These are phyloP conservation scores for Actinernus sp. DNA, from an alignment of 92 coral and sea anemone genomes.

Conservation along the genomic window DNA sequence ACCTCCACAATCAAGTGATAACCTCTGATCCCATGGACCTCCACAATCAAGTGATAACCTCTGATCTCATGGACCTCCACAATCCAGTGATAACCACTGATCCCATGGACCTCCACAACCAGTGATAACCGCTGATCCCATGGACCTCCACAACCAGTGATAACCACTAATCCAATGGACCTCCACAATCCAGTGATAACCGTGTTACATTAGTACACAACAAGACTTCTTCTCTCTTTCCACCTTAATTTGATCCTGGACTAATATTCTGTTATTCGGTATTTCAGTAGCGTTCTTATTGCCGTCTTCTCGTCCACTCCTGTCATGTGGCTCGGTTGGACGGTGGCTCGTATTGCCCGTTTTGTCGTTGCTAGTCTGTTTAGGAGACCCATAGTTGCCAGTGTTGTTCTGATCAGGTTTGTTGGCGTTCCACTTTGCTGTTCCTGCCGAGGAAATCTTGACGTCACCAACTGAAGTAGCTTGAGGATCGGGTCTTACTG, in stretches of 20 bases:
- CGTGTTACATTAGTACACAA: slow-evolving; percentile 77
- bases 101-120: no score
- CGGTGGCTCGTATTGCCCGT: background rate
- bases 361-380: background rate
- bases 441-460: slow-evolving; percentile 48
- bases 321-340: background rate
- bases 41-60: no score
- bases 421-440: slow-evolving; percentile 32
- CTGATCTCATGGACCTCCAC: no score
- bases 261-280: slow-evolving; percentile 5
- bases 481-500: slow-evolving; percentile 43
- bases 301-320: slow-evolving; percentile 5
- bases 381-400: slow-evolving; percentile 1
- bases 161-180: no score
- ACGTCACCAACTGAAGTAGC: slow-evolving; percentile 61
- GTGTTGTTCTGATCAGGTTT: slow-evolving; percentile 4
- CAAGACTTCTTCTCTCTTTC: slow-evolving; percentile 81
- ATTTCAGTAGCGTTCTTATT: background rate
- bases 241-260: slow-evolving; percentile 34
- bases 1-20: no score
- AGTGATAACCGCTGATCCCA: no score
- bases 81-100: no score
- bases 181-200: no score
- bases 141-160: no score
- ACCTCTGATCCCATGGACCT: no score